These are phyloP conservation scores for Dryobotodes eremita DNA, from an alignment of 2,888 invertebrate species.

Conservation along the genomic window DNA sequence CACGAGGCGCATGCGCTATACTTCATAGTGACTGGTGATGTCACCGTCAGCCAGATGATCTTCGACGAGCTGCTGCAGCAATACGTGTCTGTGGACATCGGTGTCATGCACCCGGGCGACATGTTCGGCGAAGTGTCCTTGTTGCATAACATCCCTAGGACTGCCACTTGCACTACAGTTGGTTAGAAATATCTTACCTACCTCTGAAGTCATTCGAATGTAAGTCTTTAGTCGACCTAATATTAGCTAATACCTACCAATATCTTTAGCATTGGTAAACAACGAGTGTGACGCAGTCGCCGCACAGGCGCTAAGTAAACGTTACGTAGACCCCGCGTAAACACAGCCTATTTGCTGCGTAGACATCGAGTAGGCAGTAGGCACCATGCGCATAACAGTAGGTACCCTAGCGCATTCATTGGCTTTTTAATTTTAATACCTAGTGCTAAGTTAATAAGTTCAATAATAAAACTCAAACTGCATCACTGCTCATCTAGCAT, in stretches of 20 bases:
- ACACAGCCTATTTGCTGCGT: background rate
- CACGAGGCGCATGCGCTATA: constrained; percentile 91
- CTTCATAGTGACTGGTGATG: constrained; percentile 92
- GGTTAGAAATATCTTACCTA: constrained; percentile 77
- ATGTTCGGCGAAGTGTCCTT: constrained; percentile 93
- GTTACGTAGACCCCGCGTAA: background rate
- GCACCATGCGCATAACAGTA: too few relatives aligned
- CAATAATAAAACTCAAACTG: background rate
- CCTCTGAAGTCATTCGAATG: background rate
- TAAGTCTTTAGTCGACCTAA: background rate
- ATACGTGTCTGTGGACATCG: constrained; percentile 86
- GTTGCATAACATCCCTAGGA: constrained; percentile 91
- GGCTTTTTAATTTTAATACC: background rate
- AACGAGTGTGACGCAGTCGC: background rate
- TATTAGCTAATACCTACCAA: background rate
- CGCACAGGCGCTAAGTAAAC: background rate
- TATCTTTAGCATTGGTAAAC: background rate
- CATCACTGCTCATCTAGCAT: background rate
- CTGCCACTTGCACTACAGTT: constrained; percentile 91
- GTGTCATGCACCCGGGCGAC: constrained; percentile 90
- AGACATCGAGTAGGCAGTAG: too few relatives aligned
- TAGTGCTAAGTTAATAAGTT: background rate
- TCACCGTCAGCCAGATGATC: constrained; percentile 86
- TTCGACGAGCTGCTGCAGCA: constrained; percentile 89
- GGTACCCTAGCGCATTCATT: background rate